Conservation (phyloP, 2,113 vertebrate genomes). For the Chelonoidis abingdonii region DNA sequence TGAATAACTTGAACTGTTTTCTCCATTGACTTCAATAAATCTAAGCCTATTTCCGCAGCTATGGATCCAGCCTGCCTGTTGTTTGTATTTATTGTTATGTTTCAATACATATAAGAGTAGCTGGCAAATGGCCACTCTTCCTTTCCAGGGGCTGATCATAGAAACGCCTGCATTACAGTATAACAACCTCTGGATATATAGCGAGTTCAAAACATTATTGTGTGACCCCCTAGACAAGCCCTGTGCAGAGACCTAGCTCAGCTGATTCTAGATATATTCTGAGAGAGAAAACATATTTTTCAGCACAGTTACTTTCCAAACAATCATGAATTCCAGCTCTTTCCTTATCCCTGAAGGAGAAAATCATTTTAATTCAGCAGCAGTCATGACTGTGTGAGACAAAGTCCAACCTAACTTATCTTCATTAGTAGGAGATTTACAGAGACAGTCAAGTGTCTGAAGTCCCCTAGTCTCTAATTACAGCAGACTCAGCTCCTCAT, state of each 20-base stretch:
- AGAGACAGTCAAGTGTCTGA: constrained; percentile 32
- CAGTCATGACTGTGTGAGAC: neutral
- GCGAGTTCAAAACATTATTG: neutral
- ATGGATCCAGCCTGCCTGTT: neutral
- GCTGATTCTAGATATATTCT: neutral
- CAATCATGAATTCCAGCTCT: neutral
- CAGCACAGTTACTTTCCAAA: neutral
- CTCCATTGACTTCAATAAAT: neutral
- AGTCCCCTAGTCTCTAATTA: constrained; percentile 41
- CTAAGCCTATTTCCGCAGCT: neutral
- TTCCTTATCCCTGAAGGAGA: neutral
- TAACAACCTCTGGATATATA: neutral
- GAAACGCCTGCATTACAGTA: neutral
- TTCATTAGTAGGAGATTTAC: constrained; percentile 44
- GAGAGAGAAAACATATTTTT: neutral
- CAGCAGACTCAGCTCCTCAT: neutral
- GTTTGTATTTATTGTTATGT: neutral
- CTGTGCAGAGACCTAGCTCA: neutral
- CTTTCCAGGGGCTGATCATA: neutral
- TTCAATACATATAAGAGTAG: neutral
- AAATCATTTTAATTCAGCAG: neutral
- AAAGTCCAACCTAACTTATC: neutral
- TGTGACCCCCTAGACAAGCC: neutral
- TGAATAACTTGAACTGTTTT: neutral
- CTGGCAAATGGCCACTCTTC: neutral